Evolutionary conservation across 2,113 vertebrate genomes (phyloP).

Genomic region (Emberiza fucata): DNA sequence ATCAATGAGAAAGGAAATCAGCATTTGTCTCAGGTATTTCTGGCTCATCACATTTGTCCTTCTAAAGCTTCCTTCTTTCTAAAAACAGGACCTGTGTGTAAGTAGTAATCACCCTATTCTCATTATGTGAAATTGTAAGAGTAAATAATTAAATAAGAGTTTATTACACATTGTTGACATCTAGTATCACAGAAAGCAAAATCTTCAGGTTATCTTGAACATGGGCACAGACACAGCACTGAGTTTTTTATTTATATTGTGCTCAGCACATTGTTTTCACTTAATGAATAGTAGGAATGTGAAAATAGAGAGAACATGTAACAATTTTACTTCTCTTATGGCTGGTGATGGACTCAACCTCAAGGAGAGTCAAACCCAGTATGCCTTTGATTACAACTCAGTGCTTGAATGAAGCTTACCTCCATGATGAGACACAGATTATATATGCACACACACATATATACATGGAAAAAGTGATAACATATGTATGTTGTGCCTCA

Average conservation of each 20-base stretch:
- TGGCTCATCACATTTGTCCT: neutral
- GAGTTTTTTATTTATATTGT: neutral
- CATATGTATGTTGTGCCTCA: neutral
- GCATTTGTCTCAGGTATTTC: neutral
- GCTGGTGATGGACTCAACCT: neutral
- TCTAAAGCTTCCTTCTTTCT: neutral
- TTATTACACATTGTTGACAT: neutral
- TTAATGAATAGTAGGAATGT: neutral
- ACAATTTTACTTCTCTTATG: neutral
- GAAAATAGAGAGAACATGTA: neutral
- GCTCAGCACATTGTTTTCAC: neutral
- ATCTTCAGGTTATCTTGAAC: neutral
- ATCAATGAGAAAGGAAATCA: neutral
- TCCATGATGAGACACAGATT: neutral
- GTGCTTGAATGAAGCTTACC: neutral
- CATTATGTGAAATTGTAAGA: neutral
- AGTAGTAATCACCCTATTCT: neutral
- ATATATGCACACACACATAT: neutral
- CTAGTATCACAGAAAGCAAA: neutral
- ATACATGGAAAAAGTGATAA: neutral
- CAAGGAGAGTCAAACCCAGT: neutral
- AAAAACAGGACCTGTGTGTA: neutral
- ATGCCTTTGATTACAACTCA: neutral
- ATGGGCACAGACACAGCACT: neutral
- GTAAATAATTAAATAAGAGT: neutral